These are phyloP conservation scores for Lasiommata megera DNA, from an alignment of 2,888 invertebrate genomes.

Conservation along the genomic window DNA sequence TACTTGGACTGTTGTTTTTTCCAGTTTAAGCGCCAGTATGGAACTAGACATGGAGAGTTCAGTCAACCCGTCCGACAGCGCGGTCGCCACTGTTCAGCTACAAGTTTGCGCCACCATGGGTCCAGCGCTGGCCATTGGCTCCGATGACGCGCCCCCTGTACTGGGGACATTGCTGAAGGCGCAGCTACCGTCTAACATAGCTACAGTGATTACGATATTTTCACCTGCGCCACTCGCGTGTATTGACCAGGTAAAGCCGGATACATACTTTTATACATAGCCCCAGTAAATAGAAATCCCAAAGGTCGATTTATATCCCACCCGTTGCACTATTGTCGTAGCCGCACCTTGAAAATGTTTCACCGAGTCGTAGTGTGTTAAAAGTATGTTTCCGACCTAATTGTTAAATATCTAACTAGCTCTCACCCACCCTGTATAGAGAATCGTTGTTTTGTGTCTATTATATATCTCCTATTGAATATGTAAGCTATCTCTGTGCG, in stretches of 20 bases:
- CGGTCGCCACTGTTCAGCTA: slow-evolving; percentile 54
- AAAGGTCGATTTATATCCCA: too few relatives aligned
- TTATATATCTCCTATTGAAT: too few relatives aligned
- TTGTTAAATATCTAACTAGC: too few relatives aligned
- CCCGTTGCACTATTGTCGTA: too few relatives aligned
- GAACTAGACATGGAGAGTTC: slow-evolving; percentile 59
- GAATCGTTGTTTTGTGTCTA: too few relatives aligned
- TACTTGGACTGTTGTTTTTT: too few relatives aligned
- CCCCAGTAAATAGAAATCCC: too few relatives aligned
- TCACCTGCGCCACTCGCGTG: slow-evolving; percentile 58
- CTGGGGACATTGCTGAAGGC: slow-evolving; percentile 65
- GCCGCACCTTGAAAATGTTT: too few relatives aligned
- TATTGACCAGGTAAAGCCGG: slow-evolving; percentile 38
- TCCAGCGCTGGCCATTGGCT: slow-evolving; percentile 41
- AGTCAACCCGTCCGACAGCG: slow-evolving; percentile 47
- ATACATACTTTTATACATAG: too few relatives aligned
- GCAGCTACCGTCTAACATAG: slow-evolving; percentile 56
- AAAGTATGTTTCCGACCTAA: too few relatives aligned
- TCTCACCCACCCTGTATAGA: not conserved
- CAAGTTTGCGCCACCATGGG: slow-evolving; percentile 54
- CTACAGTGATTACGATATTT: slow-evolving; percentile 57
- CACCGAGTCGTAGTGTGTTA: too few relatives aligned
- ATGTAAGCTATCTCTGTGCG: too few relatives aligned
- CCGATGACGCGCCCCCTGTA: slow-evolving; percentile 49
- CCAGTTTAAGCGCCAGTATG: slow-evolving; percentile 59